A percentile compares a stretch with the other conserved stretches of the same genome.
Conservation (phyloP, 2,113 vertebrate species). For the Podilymbus podiceps region DNA sequence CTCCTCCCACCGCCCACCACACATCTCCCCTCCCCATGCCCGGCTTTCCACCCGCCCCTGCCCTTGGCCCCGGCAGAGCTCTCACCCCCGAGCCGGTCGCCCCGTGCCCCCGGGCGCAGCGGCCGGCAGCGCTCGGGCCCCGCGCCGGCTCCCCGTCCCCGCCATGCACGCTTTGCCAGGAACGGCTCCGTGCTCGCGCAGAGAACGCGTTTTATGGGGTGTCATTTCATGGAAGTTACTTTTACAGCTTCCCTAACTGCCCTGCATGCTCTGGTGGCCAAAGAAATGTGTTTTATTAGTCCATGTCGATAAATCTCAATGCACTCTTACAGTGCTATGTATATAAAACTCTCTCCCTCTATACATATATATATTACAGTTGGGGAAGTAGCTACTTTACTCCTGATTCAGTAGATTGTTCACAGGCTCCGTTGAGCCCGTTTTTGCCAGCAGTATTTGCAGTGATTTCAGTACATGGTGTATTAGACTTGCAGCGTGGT, state of each 20-base stretch:
- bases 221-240: background rate
- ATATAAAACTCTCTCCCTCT: too few species aligned
- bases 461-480: background rate
- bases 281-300: background rate
- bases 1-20: background rate
- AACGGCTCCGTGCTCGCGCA: fast-evolving
- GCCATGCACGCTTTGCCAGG: fast-evolving
- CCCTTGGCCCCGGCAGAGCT: background rate
- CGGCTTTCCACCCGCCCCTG: background rate
- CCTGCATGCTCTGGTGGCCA: fast-evolving
- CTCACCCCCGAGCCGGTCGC: background rate
- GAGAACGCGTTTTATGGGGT: background rate
- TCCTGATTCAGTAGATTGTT: background rate
- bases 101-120: background rate
- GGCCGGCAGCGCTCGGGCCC: background rate
- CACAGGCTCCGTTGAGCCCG: background rate
- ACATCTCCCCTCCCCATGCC: background rate
- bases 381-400: fast-evolving
- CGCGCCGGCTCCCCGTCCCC: fast-evolving
- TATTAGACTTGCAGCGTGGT: fast-evolving
- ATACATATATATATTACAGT: fast-evolving
- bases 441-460: background rate
- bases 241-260: background rate
- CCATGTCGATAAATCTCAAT: fast-evolving
- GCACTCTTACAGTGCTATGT: background rate